Evolutionary conservation across 2,888 invertebrate species (phyloP).

Genomic region (Megamerina dolium): DNA sequence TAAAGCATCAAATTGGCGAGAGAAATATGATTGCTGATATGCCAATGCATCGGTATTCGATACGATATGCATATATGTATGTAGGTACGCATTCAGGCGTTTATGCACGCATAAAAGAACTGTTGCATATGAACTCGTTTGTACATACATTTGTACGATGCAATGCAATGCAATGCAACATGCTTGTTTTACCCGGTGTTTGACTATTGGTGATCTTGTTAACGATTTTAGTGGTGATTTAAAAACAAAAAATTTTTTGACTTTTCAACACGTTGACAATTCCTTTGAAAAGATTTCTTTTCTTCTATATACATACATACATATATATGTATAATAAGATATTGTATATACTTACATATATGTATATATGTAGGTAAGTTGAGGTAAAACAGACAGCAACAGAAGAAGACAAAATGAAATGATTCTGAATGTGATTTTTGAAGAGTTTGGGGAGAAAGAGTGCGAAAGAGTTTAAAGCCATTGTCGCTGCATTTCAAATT

Average conservation of each 20-base stretch:
- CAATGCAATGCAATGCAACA: too few species aligned
- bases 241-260: too few species aligned
- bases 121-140: too few species aligned
- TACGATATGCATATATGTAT: not conserved
- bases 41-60: not conserved
- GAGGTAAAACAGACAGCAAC: too few species aligned
- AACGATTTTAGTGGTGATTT: slow-evolving; percentile 40
- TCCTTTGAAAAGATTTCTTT: slow-evolving; percentile 32
- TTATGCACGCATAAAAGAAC: too few species aligned
- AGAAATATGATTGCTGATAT: slow-evolving; percentile 9
- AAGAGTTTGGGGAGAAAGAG: too few species aligned
- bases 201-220: slow-evolving; percentile 35
- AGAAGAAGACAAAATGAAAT: too few species aligned
- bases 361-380: too few species aligned
- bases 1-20: not conserved
- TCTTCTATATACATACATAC: too few species aligned
- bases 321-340: not conserved
- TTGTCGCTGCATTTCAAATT: slow-evolving; percentile 6
- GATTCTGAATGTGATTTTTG: too few species aligned
- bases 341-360: too few species aligned
- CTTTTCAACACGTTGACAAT: slow-evolving; percentile 41
- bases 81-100: not conserved
- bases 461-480: not conserved
- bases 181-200: not conserved
- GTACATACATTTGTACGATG: not conserved